Conservation (phyloP, 2,797 vertebrate genomes). For the Thunnus albacares region DNA sequence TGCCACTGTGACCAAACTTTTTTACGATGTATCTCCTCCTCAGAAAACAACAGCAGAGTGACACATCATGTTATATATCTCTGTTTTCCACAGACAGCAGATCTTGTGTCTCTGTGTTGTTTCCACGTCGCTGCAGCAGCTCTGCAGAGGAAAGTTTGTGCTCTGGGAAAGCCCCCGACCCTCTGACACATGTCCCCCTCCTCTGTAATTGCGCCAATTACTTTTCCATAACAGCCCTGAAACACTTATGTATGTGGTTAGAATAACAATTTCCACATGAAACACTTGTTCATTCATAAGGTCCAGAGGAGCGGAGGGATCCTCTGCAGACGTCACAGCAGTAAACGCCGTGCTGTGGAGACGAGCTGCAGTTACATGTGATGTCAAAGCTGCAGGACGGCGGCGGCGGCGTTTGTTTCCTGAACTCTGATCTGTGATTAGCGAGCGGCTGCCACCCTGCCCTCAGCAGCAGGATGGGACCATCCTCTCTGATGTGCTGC, state of each 20-base stretch:
- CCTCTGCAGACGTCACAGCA: slow-evolving; percentile 39
- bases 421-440: slow-evolving; percentile 6
- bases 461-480: neutral
- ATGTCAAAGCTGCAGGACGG: neutral
- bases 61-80: neutral
- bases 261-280: slow-evolving; percentile 80
- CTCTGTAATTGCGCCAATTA: slow-evolving; percentile 75
- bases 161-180: slow-evolving; percentile 74
- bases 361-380: slow-evolving; percentile 20
- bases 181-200: slow-evolving; percentile 69
- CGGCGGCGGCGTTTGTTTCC: slow-evolving; percentile 15
- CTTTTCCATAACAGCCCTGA: slow-evolving; percentile 80
- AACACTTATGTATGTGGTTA: slow-evolving; percentile 77
- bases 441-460: neutral
- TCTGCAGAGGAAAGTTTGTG: slow-evolving; percentile 57
- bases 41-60: neutral
- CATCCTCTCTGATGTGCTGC: no score
- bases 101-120: slow-evolving; percentile 32
- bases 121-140: slow-evolving; percentile 45
- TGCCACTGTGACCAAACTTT: neutral
- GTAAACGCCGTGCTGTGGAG: neutral
- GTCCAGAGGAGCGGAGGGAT: slow-evolving; percentile 42
- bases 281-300: slow-evolving; percentile 75
- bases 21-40: neutral
- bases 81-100: slow-evolving; percentile 4